Evolutionary conservation across 2,113 vertebrate species (phyloP).

Genomic region (Coregonus clupeaformis): DNA sequence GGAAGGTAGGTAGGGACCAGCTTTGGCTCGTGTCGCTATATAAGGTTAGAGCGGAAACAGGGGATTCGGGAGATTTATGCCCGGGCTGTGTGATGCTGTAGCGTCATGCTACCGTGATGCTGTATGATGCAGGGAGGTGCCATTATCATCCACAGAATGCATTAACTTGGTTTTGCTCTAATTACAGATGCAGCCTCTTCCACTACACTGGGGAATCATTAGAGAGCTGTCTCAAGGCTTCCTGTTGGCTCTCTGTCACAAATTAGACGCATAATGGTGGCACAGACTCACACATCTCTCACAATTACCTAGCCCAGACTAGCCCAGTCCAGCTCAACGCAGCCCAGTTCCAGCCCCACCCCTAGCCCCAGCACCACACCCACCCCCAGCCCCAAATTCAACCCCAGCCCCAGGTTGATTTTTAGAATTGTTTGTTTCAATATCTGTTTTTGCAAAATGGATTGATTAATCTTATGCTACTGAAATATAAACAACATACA

Average conservation of each 20-base stretch:
- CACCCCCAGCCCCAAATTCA: too few species aligned
- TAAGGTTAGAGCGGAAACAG: neutral
- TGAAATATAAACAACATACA: too few species aligned
- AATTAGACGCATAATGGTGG: neutral
- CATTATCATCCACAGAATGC: slow-evolving; percentile 54
- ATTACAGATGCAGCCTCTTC: slow-evolving; percentile 48
- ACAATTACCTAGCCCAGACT: neutral
- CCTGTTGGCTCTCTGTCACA: slow-evolving; percentile 30
- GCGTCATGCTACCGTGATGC: slow-evolving; percentile 13
- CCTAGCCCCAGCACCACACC: neutral
- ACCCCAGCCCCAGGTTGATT: too few species aligned
- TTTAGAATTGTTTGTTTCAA: too few species aligned
- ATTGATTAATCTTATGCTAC: too few species aligned
- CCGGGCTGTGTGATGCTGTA: neutral
- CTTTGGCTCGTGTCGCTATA: neutral
- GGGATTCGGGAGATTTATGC: slow-evolving; percentile 20
- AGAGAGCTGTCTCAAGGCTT: slow-evolving; percentile 33
- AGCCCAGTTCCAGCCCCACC: neutral
- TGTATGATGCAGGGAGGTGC: slow-evolving; percentile 16
- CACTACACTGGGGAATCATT: slow-evolving; percentile 30
- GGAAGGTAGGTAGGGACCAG: neutral
- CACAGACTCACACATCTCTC: neutral
- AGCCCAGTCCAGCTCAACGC: too few species aligned
- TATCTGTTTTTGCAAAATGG: too few species aligned
- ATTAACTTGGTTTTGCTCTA: slow-evolving; percentile 61